Percentiles rank a stretch among this genome's conserved stretches.
Evolutionary conservation across 2,888 invertebrate species (phyloP).

Genomic region (Lepidochitona cinerea): DNA sequence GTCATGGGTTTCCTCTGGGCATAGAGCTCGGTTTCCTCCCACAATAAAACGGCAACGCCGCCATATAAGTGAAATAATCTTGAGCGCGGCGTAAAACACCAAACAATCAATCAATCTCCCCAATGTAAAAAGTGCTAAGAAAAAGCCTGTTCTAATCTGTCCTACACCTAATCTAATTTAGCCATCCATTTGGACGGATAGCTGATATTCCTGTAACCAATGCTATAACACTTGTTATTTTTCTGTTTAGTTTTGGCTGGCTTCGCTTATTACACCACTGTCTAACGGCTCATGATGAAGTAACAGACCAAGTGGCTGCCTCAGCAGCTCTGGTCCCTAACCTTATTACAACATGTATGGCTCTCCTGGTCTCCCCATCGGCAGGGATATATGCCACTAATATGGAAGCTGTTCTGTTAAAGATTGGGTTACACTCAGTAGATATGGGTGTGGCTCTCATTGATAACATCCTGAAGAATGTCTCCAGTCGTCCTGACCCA

Average conservation of each 20-base stretch:
- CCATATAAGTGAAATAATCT: too few species aligned
- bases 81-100: too few species aligned
- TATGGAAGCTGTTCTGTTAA: conserved; percentile 80
- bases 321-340: conserved; percentile 80
- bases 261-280: conserved; percentile 86
- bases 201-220: too few species aligned
- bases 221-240: neutral
- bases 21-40: too few species aligned
- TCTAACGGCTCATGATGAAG: conserved; percentile 70
- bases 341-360: conserved; percentile 81
- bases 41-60: too few species aligned
- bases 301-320: conserved; percentile 49
- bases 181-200: too few species aligned
- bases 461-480: conserved; percentile 57
- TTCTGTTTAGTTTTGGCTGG: conserved; percentile 82
- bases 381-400: conserved; percentile 77
- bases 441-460: conserved; percentile 71
- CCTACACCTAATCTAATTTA: too few species aligned
- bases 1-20: too few species aligned
- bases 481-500: conserved; percentile 18
- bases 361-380: conserved; percentile 80
- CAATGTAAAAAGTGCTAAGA: too few species aligned
- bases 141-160: too few species aligned
- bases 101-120: too few species aligned
- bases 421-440: conserved; percentile 79